Percentiles rank a stretch among this genome's conserved stretches.
Conservation (phyloP, 1,140 invertebrate species). For the Anoplophora glabripennis region DNA sequence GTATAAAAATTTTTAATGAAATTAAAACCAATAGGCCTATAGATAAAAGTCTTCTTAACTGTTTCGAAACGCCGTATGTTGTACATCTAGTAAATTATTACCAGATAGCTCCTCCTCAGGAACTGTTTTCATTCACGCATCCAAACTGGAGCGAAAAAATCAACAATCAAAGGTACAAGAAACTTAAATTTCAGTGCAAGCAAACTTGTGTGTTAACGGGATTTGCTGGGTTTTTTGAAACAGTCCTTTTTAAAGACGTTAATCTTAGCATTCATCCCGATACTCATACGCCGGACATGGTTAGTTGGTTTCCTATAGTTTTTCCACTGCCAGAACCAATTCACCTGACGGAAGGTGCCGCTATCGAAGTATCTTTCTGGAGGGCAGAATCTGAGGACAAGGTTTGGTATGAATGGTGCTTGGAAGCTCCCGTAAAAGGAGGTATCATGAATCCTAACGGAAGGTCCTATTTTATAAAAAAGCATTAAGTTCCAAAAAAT, state of each 20-base stretch:
- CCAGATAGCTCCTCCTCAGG: slow-evolving; percentile 69
- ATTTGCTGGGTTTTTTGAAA: slow-evolving; percentile 94
- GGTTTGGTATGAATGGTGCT: slow-evolving; percentile 97
- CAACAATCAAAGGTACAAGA: slow-evolving; percentile 75
- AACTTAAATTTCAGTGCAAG: slow-evolving; percentile 66
- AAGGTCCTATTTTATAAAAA: slow-evolving; percentile 60
- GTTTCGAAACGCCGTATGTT: slow-evolving; percentile 83
- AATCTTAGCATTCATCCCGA: slow-evolving; percentile 85
- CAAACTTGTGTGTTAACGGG: slow-evolving; percentile 84
- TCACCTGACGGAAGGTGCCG: slow-evolving; percentile 64
- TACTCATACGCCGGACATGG: slow-evolving; percentile 87
- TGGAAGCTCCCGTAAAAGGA: slow-evolving; percentile 63
- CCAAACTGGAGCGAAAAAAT: slow-evolving; percentile 66
- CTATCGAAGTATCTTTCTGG: slow-evolving; percentile 85
- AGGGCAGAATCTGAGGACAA: slow-evolving; percentile 69
- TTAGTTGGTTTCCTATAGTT: slow-evolving; percentile 94
- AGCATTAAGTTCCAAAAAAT: slow-evolving; percentile 25
- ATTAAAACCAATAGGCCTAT: slow-evolving; percentile 48
- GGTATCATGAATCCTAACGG: slow-evolving; percentile 81
- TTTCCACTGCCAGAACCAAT: slow-evolving; percentile 86
- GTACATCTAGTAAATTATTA: slow-evolving; percentile 89
- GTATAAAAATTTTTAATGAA: slow-evolving; percentile 73
- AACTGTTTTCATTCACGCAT: slow-evolving; percentile 86
- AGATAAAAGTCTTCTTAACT: slow-evolving; percentile 41
- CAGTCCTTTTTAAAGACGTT: slow-evolving; percentile 79